Percentiles rank a stretch among this genome's conserved stretches.
Evolutionary conservation across 2,113 vertebrate genomes (phyloP).

Genomic region (Miniopterus natalensis): DNA sequence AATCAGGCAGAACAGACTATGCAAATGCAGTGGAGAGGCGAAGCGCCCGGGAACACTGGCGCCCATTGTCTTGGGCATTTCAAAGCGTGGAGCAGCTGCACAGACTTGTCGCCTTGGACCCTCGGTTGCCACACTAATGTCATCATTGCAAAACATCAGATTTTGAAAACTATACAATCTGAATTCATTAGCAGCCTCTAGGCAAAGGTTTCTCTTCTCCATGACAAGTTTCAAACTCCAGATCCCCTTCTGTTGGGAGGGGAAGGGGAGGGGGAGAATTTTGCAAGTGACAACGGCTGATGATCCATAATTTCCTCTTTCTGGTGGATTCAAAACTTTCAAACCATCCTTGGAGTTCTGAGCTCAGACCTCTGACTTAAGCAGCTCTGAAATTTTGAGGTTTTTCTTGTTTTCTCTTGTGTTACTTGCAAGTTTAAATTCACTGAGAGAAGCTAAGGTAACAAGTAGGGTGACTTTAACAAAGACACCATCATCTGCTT

Average conservation of each 20-base stretch:
- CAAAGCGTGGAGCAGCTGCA: constrained; percentile 92
- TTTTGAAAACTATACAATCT: constrained; percentile 82
- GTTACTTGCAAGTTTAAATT: constrained; percentile 27
- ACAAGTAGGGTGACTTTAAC: background rate
- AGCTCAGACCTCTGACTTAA: background rate
- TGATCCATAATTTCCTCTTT: background rate
- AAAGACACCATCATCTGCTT: background rate
- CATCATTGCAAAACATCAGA: constrained; percentile 87
- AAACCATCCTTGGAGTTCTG: background rate
- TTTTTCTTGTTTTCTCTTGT: background rate
- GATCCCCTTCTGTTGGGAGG: background rate
- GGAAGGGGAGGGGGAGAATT: background rate
- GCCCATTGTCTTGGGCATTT: constrained; percentile 90
- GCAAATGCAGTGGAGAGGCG: constrained; percentile 91
- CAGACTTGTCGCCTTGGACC: constrained; percentile 84
- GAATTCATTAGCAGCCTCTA: constrained; percentile 84
- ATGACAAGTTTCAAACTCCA: constrained; percentile 76
- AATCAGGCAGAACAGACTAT: constrained; percentile 94
- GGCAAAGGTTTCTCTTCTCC: constrained; percentile 78
- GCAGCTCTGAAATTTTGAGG: background rate
- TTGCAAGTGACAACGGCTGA: background rate
- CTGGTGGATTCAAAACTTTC: background rate
- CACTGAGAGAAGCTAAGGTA: background rate
- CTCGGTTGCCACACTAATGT: constrained; percentile 87
- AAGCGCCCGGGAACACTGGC: constrained; percentile 90